Evolutionary conservation across 1,140 invertebrate genomes (phyloP), one percentile per base, ranked within the genome.

Genomic region (Scylla paramamosain): DNA sequence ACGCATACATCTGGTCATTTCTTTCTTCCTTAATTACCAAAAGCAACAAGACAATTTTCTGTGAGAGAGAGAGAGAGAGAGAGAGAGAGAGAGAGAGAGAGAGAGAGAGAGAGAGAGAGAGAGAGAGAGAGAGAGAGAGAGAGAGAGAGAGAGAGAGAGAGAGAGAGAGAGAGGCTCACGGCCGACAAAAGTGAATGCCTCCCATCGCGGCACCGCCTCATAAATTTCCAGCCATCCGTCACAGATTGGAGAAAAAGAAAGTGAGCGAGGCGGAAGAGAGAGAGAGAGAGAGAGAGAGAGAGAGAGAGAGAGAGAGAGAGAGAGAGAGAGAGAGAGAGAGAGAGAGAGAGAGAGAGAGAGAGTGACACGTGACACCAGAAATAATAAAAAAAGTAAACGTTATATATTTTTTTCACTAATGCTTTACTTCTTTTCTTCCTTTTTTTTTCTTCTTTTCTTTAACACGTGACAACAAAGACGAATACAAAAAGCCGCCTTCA

Each of bases 101-200:
- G 46, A 48, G 46, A 59, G 52, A 59, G 52, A 59, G 52, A 59
- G 52, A 59, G 52, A 59, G 67, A 77, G 67, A 77, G 67, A 77
- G 67, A 77, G 67, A 77, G 67, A 77, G 67, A 77, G 67, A 77
- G 67, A 77, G 67, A 77, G 67, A 77, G 67, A 77, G 67, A 77
- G 67, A 77, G 67, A 77, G 67, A 77, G 67, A 77, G 67, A 77
- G 67, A 77, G 67, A 77, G 67, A 77, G 67, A 77, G 67, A 77
- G 67, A 77, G 67, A 77, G 67, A 77, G 67, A 77, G 67, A 77
- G 67, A 77, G 67, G n/a, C 59, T 67, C 20, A n/a, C 1, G 67
- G n/a, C 67, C 8, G 8, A 77, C 20, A n/a, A 77, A 77, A 77
- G 6, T 77, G n/a, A 77, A 77, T n/a, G n/a, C n/a, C 67, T 77